These are phyloP conservation scores for Drosophila planitibia DNA, from an alignment of 2,888 invertebrate species.

Conservation along the genomic window DNA sequence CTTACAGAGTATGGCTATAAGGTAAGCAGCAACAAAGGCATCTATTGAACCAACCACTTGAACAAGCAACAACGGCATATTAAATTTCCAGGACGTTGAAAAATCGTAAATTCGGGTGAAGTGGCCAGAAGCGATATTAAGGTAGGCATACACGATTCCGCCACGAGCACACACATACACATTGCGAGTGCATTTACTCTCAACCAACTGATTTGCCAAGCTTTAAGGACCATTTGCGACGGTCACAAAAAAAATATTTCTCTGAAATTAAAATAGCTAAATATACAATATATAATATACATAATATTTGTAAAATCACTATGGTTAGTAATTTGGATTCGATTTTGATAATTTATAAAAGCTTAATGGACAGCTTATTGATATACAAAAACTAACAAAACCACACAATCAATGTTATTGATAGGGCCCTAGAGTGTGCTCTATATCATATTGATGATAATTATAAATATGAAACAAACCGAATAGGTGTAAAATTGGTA, in stretches of 20 bases:
- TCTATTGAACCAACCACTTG: conserved; percentile 2
- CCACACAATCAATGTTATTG: neutral
- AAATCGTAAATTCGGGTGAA: conserved; percentile 30
- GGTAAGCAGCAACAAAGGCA: conserved; percentile 12
- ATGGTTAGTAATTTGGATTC: neutral
- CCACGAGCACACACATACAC: neutral
- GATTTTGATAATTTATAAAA: too few species aligned
- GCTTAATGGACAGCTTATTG: neutral
- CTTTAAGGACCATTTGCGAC: conserved; percentile 19
- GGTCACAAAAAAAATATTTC: neutral
- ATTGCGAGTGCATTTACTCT: conserved; percentile 32
- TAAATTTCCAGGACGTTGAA: conserved; percentile 29
- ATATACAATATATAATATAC: neutral
- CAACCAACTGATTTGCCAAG: conserved; percentile 17
- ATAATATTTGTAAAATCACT: neutral
- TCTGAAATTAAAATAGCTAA: neutral
- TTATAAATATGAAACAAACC: neutral
- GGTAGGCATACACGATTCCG: conserved; percentile 9
- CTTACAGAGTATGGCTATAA: conserved; percentile 44
- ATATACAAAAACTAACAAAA: neutral
- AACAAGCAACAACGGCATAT: neutral
- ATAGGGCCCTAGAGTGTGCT: too few species aligned
- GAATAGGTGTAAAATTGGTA: neutral
- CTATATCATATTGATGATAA: neutral
- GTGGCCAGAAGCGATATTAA: conserved; percentile 22